phyloP scores from a whole-genome alignment of 2,113 vertebrate species.

The Crocuta crocuta region DNA sequence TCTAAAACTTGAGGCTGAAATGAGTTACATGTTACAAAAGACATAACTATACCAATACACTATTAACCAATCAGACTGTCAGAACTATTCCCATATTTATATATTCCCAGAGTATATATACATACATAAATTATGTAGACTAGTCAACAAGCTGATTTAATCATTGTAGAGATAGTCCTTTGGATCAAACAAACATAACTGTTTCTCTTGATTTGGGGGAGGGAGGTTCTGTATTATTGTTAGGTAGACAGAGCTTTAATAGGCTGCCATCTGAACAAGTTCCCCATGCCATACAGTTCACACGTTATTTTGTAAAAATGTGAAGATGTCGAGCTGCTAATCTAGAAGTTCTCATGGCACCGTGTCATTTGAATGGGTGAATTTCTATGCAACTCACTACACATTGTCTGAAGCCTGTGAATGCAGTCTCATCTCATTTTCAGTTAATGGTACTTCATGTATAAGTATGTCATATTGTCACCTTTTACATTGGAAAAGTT shows the following conservation, averaged over 20 bases:
- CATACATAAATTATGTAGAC: neutral
- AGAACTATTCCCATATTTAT: neutral
- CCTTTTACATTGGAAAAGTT: neutral
- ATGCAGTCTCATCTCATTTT: slow-evolving; percentile 80
- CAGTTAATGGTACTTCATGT: neutral
- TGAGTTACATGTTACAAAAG: neutral
- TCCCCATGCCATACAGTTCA: neutral
- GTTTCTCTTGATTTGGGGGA: neutral
- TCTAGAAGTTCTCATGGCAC: neutral
- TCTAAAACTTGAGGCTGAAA: neutral
- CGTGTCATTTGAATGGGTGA: slow-evolving; percentile 24
- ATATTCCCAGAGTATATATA: neutral
- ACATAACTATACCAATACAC: neutral
- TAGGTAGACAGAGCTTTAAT: neutral
- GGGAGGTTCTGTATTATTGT: no score
- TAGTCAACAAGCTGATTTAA: neutral
- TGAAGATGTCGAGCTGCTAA: neutral
- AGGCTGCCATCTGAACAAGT: neutral
- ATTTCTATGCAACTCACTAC: slow-evolving; percentile 52
- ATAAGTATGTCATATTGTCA: neutral
- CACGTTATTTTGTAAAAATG: neutral
- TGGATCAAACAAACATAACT: neutral
- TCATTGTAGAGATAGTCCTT: neutral
- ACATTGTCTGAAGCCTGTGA: slow-evolving; percentile 39
- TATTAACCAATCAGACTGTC: neutral